Conservation (phyloP, 2,888 invertebrate species). For the Eueremaeus valkanovi region DNA sequence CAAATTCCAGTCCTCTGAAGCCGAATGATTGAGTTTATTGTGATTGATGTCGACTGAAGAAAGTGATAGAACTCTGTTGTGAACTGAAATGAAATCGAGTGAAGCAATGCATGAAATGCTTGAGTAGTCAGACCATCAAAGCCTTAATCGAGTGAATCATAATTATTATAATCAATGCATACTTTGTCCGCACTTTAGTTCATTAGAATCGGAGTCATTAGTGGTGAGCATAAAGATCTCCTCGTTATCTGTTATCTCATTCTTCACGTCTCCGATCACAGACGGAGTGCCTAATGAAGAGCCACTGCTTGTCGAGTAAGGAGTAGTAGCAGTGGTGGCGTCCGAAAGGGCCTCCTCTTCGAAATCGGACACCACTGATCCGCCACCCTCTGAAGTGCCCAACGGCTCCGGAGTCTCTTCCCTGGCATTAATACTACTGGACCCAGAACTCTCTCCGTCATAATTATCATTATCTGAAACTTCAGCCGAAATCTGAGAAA, state of each 20-base stretch:
- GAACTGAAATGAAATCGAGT: not conserved
- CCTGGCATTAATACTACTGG: not conserved
- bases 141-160: not conserved
- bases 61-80: not conserved
- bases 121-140: not conserved
- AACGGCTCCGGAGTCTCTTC: conserved; percentile 20
- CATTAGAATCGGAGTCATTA: conserved; percentile 10
- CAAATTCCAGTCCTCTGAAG: not conserved
- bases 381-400: conserved; percentile 14
- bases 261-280: conserved; percentile 18
- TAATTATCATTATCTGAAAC: conserved; percentile 21
- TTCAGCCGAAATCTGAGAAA: not conserved
- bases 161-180: not conserved
- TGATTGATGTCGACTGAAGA: not conserved
- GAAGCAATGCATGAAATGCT: not conserved
- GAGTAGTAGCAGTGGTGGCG: conserved; percentile 4
- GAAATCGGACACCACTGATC: conserved; percentile 22
- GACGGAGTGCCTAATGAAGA: conserved; percentile 10
- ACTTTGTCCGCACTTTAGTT: conserved; percentile 9
- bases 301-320: conserved; percentile 12
- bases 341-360: conserved; percentile 23
- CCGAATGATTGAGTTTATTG: not conserved
- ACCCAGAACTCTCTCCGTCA: not conserved
- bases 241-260: conserved; percentile 28
- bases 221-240: not conserved